Evolutionary conservation across 2,113 vertebrate species (phyloP), one percentile per base, ranked within the genome.

Genomic region (Pollimyrus isidori): DNA sequence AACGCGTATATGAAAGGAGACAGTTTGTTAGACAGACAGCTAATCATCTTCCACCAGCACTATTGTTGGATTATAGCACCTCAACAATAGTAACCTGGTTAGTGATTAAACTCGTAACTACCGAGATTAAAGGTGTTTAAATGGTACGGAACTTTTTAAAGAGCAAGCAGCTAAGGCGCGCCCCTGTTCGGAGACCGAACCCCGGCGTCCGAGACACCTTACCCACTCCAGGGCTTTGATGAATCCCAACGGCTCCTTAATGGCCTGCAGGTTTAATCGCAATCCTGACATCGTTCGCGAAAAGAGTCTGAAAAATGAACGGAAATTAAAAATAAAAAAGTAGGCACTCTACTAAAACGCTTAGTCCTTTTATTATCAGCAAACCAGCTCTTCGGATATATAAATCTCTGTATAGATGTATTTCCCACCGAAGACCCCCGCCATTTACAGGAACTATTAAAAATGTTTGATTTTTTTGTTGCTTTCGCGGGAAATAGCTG

Each of bases 151-250:
- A 26, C 7, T 4, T n/a, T 65, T 65, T 65, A 65, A 10, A 26
- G n/a, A 10, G n/a, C 11, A 26, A 65, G 7, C n/a, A 65, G n/a
- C 21, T 10, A 23, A 62, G 23, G 7, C 58, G 58, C 23, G 58
- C 58, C 58, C 58, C 23, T 10, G 23, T 0, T 23, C 6, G 23
- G 9, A 23, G 21, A n/a, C 58, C 23, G 62, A n/a, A 23, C 62
- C 62, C 39, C 35, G 23, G 30, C 42, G 42, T 65, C 39, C 19
- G 17, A 1, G 42, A 19, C 17, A 1, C 97, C 98, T 98, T 91
- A 99, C 98, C 98, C 96, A 98, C 89, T 99, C 95, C n/a, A 99
- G 95, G 84, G 97, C 73, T 90, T 97, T 99, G 89, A 98, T 94
- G 93, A 99, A 98, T 35, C 96, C 97, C 48, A 99, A 95, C 0